Base-by-base conservation (phyloP, 2,888 invertebrate genomes). In the Dugesia japonica region DNA sequence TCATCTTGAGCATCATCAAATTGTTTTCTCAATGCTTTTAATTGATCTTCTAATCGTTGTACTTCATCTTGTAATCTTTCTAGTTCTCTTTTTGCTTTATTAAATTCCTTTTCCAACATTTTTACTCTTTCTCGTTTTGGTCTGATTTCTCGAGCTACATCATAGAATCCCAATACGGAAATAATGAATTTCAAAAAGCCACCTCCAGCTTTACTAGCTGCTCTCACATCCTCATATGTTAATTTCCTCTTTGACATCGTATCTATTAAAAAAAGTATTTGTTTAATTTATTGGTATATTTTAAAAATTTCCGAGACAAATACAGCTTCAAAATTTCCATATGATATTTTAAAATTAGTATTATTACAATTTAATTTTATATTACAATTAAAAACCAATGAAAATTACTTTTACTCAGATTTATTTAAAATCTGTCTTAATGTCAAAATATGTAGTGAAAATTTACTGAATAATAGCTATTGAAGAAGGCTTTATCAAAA, bases 111-210 rank as follows among this genome's bases (percentile, higher is more conserved):
- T 38, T 78, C 78, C 17, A 78, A 56, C 33, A 28, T 20, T 26
- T 28, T 23, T 27, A 78, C 78, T 28, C 75, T 27, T 20, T 79
- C 79, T 33, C 76, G 31, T 56, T 79, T 79, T 1, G 79, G 79
- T 28, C 72, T 73, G 26, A 79, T 90, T 82, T 92, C 91, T 80
- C 88, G 88, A 81, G 88, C 91, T 0, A 92, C 90, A 0, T 89
- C 89, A 81, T 90, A 92, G 83, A 91, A 92, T 17, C 88, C 89
- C 72, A 92, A 85, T 0, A 92, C 91, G 0, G 92, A 91, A 28
- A 87, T 87, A 0, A 92, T 89, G 82, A 91, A 91, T 82, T 89
- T 90, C 4, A 91, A 86, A 1, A 92, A 86, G 0, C 91, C 91
- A 79, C 87, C 89, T 80, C 92, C 92, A 56, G 91, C 92, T 83